These are phyloP conservation scores for Panulirus ornatus DNA, from an alignment of 1,140 invertebrate species.

Conservation along the genomic window DNA sequence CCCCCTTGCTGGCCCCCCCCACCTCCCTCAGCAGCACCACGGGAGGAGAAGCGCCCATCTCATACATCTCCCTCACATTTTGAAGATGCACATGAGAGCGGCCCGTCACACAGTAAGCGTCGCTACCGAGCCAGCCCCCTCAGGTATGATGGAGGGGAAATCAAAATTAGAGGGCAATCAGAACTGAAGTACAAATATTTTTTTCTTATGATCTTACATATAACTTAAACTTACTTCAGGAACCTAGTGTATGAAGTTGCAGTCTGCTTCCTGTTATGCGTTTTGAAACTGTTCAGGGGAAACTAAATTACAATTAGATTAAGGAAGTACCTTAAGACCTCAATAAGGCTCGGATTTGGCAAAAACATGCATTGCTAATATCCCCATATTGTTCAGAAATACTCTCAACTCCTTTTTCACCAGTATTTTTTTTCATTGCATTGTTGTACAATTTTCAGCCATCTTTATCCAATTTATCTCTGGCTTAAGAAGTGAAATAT, in stretches of 20 bases:
- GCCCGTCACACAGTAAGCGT: conserved; percentile 79
- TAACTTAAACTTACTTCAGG: background rate
- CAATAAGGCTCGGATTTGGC: too few relatives aligned
- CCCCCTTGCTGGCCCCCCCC: conserved; percentile 65
- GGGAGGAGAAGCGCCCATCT: conserved; percentile 60
- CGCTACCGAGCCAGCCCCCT: conserved; percentile 82
- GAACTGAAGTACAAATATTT: too few relatives aligned
- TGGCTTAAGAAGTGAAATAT: too few relatives aligned
- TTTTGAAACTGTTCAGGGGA: background rate
- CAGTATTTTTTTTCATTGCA: too few relatives aligned
- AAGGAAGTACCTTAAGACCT: too few relatives aligned
- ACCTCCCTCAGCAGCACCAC: conserved; percentile 50
- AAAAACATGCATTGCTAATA: too few relatives aligned
- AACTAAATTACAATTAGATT: too few relatives aligned
- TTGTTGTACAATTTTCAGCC: too few relatives aligned
- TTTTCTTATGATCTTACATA: too few relatives aligned
- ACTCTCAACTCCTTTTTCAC: too few relatives aligned
- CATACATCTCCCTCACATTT: conserved; percentile 61
- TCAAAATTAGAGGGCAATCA: background rate
- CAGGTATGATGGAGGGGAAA: conserved; percentile 77
- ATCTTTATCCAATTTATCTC: too few relatives aligned
- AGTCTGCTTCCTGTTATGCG: background rate
- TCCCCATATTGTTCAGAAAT: too few relatives aligned
- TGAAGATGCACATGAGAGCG: conserved; percentile 61
- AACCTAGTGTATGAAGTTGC: background rate